Conservation (phyloP, 2,113 vertebrate genomes). For the Taxidea taxus region DNA sequence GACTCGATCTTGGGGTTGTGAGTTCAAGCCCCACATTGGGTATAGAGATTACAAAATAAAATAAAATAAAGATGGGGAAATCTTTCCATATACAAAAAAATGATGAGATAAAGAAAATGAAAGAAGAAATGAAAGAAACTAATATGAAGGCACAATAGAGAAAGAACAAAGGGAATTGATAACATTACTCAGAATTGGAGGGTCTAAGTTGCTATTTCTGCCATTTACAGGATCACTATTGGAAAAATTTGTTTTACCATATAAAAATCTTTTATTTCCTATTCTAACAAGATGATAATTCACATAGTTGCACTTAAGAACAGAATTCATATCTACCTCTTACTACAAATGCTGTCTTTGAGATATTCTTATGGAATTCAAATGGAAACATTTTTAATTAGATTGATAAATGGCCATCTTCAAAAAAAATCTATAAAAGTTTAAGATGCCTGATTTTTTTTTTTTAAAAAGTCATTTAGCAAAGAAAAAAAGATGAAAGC, state of each 20-base stretch:
- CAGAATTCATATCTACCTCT: background rate
- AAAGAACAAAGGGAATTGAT: background rate
- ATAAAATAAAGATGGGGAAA: background rate
- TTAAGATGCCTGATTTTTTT: background rate
- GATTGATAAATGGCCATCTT: slow-evolving; percentile 6
- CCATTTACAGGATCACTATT: background rate
- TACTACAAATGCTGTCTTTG: background rate
- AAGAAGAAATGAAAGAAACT: background rate
- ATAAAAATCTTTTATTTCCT: background rate
- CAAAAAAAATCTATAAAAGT: background rate
- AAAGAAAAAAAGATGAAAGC: background rate
- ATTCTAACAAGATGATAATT: background rate
- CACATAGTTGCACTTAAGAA: background rate
- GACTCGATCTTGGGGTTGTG: background rate
- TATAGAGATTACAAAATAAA: background rate
- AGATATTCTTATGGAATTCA: background rate
- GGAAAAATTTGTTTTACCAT: background rate
- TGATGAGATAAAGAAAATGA: background rate
- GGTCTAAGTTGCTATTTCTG: background rate
- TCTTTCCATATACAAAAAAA: background rate
- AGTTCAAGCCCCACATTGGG: background rate
- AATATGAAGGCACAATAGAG: background rate
- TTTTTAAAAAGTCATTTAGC: background rate
- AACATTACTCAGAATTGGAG: background rate
- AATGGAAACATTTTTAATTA: slow-evolving; percentile 15